Evolutionary conservation across 2,888 invertebrate species (phyloP), one percentile per base, ranked within the genome.

Genomic region (Druceiella hillmani): DNA sequence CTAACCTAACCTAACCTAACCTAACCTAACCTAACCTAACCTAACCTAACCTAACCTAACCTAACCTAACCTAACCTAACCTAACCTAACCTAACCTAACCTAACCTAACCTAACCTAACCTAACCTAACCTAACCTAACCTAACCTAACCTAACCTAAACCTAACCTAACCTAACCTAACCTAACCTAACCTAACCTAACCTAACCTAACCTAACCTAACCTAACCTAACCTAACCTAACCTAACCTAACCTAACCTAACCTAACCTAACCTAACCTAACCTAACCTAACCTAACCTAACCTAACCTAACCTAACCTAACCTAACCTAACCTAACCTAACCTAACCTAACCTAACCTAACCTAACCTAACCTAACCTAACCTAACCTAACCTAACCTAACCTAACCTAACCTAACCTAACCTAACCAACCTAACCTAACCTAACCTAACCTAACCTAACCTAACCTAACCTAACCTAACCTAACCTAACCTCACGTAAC

Each of bases 141-240:
- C 43, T 43, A 41, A 44, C 40, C 38, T 36, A 41, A 44, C 40
- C 44, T 44, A 44, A 44, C 44, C 44, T 41, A 44, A n/a, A 43
- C 43, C 43, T 43, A 43, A 43, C 40, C 40, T 43, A 44, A 44
- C 44, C 40, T 39, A 37, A 40, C 44, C 40, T 41, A 44, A 44
- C 44, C 40, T 38, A 44, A 40, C 40, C 43, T 43, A 43, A 40
- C 40, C 40, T 43, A 40, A 41, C 40, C 38, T 43, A 43, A 43
- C 43, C 43, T 43, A 37, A 43, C 35, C 44, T 39, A 36, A 39
- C 41, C 39, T 40, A 43, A 41, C 44, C 38, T 36, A 41, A 43
- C 36, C 43, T 36, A 41, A 41, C 44, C 36, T 44, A 44, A 41
- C 41, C 41, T 44, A 41, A 41, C 40, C 37, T 37, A 40, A 43